phyloP scores from a whole-genome alignment of 2,888 invertebrate genomes.

The Ormyrus pomaceus region DNA sequence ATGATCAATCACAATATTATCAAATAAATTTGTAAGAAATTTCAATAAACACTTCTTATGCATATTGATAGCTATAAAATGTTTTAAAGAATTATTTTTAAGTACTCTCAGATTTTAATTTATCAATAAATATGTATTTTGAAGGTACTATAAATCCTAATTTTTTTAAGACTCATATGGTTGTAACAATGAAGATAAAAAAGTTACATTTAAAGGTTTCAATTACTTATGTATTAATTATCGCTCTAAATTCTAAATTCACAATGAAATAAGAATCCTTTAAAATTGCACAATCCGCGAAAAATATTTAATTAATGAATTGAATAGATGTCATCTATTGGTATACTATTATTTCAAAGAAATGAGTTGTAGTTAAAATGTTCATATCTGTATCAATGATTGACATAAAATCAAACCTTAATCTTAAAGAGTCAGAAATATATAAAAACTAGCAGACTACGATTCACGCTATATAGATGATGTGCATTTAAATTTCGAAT shows the following conservation, averaged over 20 bases:
- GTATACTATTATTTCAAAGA: conserved; percentile 51
- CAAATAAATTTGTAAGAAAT: conserved; percentile 16
- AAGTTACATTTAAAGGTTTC: conserved; percentile 6
- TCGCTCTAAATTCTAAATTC: conserved; percentile 16
- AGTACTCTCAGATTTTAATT: conserved; percentile 22
- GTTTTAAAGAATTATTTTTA: conserved; percentile 5
- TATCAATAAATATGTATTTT: conserved; percentile 21
- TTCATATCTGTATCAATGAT: conserved; percentile 13
- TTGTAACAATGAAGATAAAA: background rate
- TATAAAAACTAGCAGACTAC: conserved; percentile 50
- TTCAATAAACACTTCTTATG: background rate
- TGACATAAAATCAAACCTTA: conserved; percentile 35
- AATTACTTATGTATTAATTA: conserved; percentile 5
- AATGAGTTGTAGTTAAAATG: conserved; percentile 38
- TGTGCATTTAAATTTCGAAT: conserved; percentile 68
- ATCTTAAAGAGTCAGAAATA: conserved; percentile 54
- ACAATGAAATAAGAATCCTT: conserved; percentile 10
- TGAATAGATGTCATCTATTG: background rate
- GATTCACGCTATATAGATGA: conserved; percentile 55
- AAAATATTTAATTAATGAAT: conserved; percentile 22
- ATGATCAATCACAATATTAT: conserved; percentile 9
- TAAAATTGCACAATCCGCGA: conserved; percentile 49
- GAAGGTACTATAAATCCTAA: conserved; percentile 11
- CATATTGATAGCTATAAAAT: background rate
- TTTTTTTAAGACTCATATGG: conserved; percentile 11